A percentile compares a stretch with the other conserved stretches of the same genome.
These are phyloP conservation scores for Muscicapa adusta DNA, from an alignment of 2,113 vertebrate genomes.

Conservation along the genomic window DNA sequence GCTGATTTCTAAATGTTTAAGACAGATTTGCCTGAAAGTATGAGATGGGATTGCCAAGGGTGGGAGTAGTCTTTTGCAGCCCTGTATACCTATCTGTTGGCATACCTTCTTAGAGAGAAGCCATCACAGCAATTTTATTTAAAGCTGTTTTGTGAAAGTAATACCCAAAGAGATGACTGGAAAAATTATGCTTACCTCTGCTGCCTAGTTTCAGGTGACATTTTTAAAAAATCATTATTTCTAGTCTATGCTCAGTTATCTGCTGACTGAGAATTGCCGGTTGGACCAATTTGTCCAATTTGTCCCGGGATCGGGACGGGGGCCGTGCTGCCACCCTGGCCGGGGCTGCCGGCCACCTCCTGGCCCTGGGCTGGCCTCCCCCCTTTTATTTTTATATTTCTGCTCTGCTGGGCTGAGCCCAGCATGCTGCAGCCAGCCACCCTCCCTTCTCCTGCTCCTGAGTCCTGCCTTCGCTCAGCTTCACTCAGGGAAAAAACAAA, in stretches of 20 bases:
- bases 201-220: not conserved
- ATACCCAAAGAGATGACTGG: not conserved
- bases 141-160: not conserved
- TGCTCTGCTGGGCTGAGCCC: not conserved
- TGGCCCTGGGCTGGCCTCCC: not conserved
- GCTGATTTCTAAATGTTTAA: not conserved
- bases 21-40: not conserved
- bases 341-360: not conserved
- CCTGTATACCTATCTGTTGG: not conserved
- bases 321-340: not conserved
- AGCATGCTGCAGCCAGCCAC: rapidly evolving
- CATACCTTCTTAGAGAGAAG: not conserved
- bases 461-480: not conserved
- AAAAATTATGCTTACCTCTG: not conserved
- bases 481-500: not conserved
- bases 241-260: not conserved
- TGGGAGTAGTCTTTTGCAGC: not conserved
- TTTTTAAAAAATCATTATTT: not conserved
- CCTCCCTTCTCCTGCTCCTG: not conserved
- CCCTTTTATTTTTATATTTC: rapidly evolving
- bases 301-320: not conserved
- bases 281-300: not conserved
- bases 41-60: not conserved
- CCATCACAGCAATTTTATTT: not conserved
- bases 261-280: not conserved